These are phyloP conservation scores for Sebastes hopkinsi DNA, from an alignment of 2,797 vertebrate species.

Conservation along the genomic window DNA sequence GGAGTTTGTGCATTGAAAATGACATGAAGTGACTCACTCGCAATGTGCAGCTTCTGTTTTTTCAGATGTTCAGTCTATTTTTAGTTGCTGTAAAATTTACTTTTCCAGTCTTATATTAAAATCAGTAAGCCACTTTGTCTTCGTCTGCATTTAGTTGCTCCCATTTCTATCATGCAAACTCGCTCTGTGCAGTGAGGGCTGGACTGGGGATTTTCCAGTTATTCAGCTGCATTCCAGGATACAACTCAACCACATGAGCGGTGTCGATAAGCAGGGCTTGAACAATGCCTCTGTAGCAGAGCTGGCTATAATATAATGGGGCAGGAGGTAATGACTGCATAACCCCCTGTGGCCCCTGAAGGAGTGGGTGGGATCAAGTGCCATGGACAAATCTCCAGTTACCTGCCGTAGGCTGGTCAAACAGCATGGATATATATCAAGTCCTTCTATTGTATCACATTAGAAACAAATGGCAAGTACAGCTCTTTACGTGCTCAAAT, in stretches of 20 bases:
- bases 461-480: background rate
- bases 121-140: background rate
- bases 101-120: background rate
- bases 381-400: constrained; percentile 21
- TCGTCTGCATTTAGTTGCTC: background rate
- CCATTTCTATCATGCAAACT: constrained; percentile 7
- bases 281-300: constrained; percentile 54
- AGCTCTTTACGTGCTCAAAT: background rate
- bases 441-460: background rate
- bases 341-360: constrained; percentile 22
- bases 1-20: background rate
- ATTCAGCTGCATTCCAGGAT: constrained; percentile 71
- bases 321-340: constrained; percentile 28
- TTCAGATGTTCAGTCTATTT: background rate
- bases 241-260: constrained; percentile 64
- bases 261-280: constrained; percentile 55
- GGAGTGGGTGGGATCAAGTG: constrained; percentile 21
- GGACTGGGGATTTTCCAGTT: constrained; percentile 63
- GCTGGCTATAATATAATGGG: constrained; percentile 24
- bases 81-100: background rate
- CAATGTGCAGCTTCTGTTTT: background rate
- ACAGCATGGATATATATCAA: background rate
- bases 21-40: background rate
- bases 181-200: background rate
- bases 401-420: background rate